Evolutionary conservation across 2,888 invertebrate species (phyloP).

Genomic region (Pterostichus niger): DNA sequence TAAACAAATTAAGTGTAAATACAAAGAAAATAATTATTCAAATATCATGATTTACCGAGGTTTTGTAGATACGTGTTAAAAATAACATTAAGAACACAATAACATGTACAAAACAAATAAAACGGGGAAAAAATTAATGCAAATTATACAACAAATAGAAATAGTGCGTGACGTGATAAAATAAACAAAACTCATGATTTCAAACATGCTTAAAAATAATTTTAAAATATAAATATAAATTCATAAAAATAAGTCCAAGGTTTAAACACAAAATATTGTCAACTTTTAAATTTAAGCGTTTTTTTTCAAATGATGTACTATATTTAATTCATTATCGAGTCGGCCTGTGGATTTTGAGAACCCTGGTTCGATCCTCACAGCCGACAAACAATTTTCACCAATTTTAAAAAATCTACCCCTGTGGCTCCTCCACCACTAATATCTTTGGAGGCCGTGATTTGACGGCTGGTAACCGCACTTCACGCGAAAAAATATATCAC

Average conservation of each 20-base stretch:
- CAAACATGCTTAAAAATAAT: slow-evolving; percentile 26
- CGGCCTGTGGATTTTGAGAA: no score
- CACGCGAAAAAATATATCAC: no score
- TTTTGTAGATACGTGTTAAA: slow-evolving; percentile 6
- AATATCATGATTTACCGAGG: slow-evolving; percentile 2
- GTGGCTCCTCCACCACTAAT: no score
- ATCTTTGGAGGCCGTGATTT: no score
- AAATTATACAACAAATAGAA: slow-evolving; percentile 22
- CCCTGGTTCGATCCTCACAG: no score
- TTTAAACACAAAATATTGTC: background rate
- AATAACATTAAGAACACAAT: slow-evolving; percentile 7
- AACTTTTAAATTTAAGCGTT: no score
- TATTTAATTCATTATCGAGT: no score
- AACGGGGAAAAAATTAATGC: slow-evolving; percentile 14
- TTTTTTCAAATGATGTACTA: no score
- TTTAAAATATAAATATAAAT: slow-evolving; percentile 21
- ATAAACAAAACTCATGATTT: slow-evolving; percentile 41
- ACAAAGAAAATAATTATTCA: background rate
- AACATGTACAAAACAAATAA: slow-evolving; percentile 24
- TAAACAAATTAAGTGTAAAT: background rate
- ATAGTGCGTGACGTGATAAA: slow-evolving; percentile 7
- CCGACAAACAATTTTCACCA: no score
- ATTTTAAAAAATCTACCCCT: no score
- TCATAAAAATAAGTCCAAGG: slow-evolving; percentile 27
- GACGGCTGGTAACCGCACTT: no score